phyloP scores from a whole-genome alignment of 2,113 vertebrate genomes.

The Siniperca knerii region DNA sequence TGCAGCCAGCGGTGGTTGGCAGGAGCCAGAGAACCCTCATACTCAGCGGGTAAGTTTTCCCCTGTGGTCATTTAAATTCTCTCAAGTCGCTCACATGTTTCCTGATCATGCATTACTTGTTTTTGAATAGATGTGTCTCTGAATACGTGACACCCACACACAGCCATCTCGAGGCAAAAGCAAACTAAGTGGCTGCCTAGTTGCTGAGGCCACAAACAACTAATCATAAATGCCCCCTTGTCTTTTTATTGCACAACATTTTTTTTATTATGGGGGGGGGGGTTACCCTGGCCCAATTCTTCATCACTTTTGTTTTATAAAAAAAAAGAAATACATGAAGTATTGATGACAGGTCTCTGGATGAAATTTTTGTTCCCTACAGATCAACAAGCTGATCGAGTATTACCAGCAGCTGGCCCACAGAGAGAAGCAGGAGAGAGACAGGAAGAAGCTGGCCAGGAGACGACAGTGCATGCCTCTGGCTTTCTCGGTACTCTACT shows the following conservation, averaged over 20 bases:
- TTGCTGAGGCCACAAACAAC: neutral
- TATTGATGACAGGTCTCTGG: neutral
- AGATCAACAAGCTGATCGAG: slow-evolving; percentile 98
- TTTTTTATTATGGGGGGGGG: too few species aligned
- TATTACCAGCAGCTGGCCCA: slow-evolving; percentile 99
- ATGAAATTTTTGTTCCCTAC: slow-evolving; percentile 50
- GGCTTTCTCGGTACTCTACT: slow-evolving; percentile 93
- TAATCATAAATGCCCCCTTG: neutral
- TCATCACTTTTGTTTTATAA: neutral
- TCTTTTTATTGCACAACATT: neutral
- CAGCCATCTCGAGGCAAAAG: neutral
- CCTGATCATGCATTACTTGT: slow-evolving; percentile 28
- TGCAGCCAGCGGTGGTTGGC: slow-evolving; percentile 98
- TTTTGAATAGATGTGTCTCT: slow-evolving; percentile 24
- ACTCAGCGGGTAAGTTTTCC: slow-evolving; percentile 89
- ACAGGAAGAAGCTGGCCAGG: slow-evolving; percentile 95
- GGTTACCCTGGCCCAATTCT: neutral
- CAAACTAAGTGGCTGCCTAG: neutral
- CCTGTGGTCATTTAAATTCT: slow-evolving; percentile 29
- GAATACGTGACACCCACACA: slow-evolving; percentile 15
- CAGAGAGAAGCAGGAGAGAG: slow-evolving; percentile 96
- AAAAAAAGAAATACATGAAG: neutral
- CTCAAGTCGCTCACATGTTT: slow-evolving; percentile 72
- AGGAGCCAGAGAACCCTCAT: slow-evolving; percentile 96
- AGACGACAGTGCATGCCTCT: slow-evolving; percentile 95